Conservation (phyloP, 2,888 invertebrate species). For the Apodemia mormo region DNA sequence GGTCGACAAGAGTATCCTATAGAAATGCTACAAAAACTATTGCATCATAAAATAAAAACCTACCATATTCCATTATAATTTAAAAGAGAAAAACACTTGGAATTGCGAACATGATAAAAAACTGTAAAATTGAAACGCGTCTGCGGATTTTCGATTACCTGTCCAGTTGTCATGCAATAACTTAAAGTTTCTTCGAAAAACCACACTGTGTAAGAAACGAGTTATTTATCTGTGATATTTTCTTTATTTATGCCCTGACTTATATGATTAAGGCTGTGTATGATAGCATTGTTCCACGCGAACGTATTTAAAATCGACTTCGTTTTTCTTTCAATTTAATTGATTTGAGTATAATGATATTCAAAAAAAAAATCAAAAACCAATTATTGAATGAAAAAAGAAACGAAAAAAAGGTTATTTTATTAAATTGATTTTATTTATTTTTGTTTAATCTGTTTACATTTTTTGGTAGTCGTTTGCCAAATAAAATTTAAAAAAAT, state of each 20-base stretch:
- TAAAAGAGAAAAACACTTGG: conserved; percentile 13
- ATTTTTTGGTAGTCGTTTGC: not conserved
- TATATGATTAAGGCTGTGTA: conserved; percentile 22
- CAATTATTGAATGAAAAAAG: too few species aligned
- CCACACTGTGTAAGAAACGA: conserved; percentile 29
- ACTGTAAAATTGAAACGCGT: conserved; percentile 32
- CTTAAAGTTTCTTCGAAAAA: conserved; percentile 36
- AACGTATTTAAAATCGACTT: conserved; percentile 28
- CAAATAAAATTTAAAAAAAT: too few species aligned
- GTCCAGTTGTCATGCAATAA: conserved; percentile 31
- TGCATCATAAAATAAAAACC: conserved; percentile 5
- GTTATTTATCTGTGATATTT: conserved; percentile 32
- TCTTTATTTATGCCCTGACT: conserved; percentile 33
- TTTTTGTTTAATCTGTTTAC: not conserved
- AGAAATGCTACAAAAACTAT: not conserved
- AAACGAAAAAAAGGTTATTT: too few species aligned
- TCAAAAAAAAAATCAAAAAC: too few species aligned
- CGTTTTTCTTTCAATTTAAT: conserved; percentile 14
- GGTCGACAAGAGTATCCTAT: not conserved
- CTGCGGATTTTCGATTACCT: conserved; percentile 32
- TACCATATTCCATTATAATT: conserved; percentile 1
- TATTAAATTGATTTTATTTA: not conserved
- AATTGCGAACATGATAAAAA: conserved; percentile 32
- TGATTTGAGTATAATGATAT: too few species aligned
- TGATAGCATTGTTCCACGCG: conserved; percentile 28